These are phyloP conservation scores for Cephus pygmeus DNA, from an alignment of 2,888 invertebrate species.

Conservation along the genomic window DNA sequence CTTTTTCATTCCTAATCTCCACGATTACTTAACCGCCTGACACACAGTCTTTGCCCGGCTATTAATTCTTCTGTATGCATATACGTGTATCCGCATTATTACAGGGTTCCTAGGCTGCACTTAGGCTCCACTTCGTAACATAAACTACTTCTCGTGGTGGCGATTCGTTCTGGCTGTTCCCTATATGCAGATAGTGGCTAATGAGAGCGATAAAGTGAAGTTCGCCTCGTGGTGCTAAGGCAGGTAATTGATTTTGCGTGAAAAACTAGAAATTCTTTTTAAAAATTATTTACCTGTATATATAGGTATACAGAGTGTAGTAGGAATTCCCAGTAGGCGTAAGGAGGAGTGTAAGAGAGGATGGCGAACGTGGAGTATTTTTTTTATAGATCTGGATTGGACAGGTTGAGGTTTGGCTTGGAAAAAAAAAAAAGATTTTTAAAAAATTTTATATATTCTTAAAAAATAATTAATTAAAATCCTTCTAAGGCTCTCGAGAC, in stretches of 20 bases:
- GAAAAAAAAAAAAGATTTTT: not conserved
- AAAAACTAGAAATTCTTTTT: not conserved
- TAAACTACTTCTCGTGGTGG: not conserved
- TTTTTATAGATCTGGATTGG: no score
- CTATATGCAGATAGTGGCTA: not conserved
- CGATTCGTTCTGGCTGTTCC: not conserved
- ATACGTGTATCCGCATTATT: not conserved
- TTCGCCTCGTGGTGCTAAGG: not conserved
- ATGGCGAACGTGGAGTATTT: no score
- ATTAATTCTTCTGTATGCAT: not conserved
- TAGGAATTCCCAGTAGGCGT: not conserved
- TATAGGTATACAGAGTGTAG: not conserved
- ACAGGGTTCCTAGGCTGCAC: constrained; percentile 3
- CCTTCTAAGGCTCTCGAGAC: not conserved
- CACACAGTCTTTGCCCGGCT: not conserved
- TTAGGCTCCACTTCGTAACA: not conserved
- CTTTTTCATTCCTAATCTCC: not conserved
- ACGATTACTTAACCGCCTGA: not conserved
- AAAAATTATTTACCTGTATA: not conserved
- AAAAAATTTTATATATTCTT: not conserved
- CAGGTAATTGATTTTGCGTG: constrained; percentile 1
- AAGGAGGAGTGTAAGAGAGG: no score
- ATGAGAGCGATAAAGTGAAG: constrained; percentile 4
- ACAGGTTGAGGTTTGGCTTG: no score
- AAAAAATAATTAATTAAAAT: not conserved